phyloP scores from a whole-genome alignment of 2,797 vertebrate genomes.

The Okamejei kenojei region DNA sequence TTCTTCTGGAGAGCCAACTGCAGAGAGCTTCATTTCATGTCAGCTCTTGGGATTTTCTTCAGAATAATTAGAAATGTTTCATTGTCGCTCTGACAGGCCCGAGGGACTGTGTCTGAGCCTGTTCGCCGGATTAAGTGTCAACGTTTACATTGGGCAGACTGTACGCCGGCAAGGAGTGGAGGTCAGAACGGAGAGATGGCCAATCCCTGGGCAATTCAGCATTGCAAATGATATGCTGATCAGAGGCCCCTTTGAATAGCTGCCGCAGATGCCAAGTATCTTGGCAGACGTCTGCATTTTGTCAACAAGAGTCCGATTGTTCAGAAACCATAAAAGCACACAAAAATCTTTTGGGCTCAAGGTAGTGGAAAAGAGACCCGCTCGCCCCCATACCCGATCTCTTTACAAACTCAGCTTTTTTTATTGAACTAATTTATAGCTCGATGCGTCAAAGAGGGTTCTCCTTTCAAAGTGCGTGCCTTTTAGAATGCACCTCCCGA shows the following conservation, averaged over 20 bases:
- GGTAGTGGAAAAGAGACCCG: background rate
- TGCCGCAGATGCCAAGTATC: constrained; percentile 2
- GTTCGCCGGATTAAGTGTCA: background rate
- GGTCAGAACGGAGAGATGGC: constrained; percentile 23
- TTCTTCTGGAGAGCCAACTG: background rate
- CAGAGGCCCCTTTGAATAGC: background rate
- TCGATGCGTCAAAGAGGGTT: background rate
- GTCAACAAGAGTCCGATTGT: constrained; percentile 28
- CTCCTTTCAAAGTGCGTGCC: background rate
- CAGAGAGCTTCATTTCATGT: background rate
- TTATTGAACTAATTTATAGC: background rate
- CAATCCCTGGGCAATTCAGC: constrained; percentile 4
- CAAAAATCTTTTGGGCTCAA: background rate
- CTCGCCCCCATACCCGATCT: background rate
- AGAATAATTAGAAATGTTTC: background rate
- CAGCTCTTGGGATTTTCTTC: background rate
- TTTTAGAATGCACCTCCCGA: no score
- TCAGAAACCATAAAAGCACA: background rate
- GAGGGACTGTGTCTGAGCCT: background rate
- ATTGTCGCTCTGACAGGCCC: background rate
- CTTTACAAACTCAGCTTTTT: background rate
- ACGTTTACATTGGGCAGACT: background rate
- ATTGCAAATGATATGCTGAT: constrained; percentile 31
- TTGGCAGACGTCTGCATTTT: background rate
- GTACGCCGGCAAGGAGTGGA: background rate